Evolutionary conservation across 2,888 invertebrate genomes (phyloP), one percentile per base, ranked within the genome.

Genomic region (Pocota personata): DNA sequence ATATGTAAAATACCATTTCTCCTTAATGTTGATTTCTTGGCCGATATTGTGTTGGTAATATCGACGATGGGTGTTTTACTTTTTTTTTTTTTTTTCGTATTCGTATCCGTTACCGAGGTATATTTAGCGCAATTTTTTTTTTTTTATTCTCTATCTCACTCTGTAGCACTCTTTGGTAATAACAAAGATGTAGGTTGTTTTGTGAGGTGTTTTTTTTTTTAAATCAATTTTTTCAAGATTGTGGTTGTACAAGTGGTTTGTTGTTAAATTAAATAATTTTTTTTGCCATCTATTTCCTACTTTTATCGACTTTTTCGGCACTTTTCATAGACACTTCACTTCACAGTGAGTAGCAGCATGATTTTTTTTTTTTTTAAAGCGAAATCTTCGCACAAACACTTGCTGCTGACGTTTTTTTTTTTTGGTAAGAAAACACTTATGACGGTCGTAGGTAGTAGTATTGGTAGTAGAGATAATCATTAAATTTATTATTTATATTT

Each of bases 1-100:
- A 90, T 84, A 91, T 92, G 76, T 90, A 90, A 88, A 92, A 92
- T 55, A 92, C 92, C 92, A 92, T 92, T 87, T 78, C 87, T 57
- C 58, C 67, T 75, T 57, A 27, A n/a, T 71, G 27, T 66, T 67
- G 55, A 46, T n/a, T 27, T 77, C 35, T 52, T 43, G 27, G 37
- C 27, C 32, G 40, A 50, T 62, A 24, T 69, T 52, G 37, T 27
- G 48, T 52, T 75, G 71, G 21, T 43, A 35, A 69, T 71, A 62
- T 69, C 62, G 72, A 21, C 72, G 64, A 64, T 72, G 72, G 64
- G 52, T 77, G 50, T 64, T 79, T 64, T 72, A 40, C 82, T 76
- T 79, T 58, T 50, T 83, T 88, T 82, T 71, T 76, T 60, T 40
- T 76, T 66, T 79, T 87, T 88, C 82, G 75, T 87, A 55, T 73